Conservation (phyloP, 2,888 invertebrate species). For the Drosophila anomelani region DNA sequence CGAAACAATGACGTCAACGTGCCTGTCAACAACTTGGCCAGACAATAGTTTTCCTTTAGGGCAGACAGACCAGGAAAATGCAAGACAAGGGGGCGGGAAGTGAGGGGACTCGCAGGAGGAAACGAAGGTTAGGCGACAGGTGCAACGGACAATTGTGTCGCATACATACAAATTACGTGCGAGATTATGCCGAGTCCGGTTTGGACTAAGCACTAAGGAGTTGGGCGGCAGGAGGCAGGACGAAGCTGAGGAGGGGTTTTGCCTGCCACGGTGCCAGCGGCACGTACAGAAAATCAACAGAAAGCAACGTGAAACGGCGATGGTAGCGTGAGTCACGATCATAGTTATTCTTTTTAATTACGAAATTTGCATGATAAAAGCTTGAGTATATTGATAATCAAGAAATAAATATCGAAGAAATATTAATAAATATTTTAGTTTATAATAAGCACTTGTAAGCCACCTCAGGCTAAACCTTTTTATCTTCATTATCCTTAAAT, state of each 20-base stretch:
- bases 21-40: conserved; percentile 81
- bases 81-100: background rate
- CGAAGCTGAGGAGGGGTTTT: background rate
- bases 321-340: conserved; percentile 10
- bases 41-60: conserved; percentile 74
- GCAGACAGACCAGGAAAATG: conserved; percentile 34
- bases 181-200: conserved; percentile 70
- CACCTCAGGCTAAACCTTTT: no score
- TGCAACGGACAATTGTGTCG: conserved; percentile 78
- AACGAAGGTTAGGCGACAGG: conserved; percentile 54
- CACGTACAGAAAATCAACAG: conserved; percentile 46
- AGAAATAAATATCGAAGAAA: no score
- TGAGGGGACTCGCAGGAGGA: background rate
- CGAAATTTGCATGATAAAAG: no score
- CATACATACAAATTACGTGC: conserved; percentile 80
- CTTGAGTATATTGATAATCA: no score
- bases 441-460: no score
- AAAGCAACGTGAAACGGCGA: background rate
- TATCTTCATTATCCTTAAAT: background rate
- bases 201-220: conserved; percentile 42
- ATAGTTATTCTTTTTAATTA: no score
- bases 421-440: no score
- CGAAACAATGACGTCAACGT: conserved; percentile 81
- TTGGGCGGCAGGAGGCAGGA: conserved; percentile 4
- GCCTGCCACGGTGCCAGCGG: conserved; percentile 22